Percentiles rank a stretch among this genome's conserved stretches.
phyloP scores from a whole-genome alignment of 2,888 invertebrate genomes.

The Drosophila acutilabella region DNA sequence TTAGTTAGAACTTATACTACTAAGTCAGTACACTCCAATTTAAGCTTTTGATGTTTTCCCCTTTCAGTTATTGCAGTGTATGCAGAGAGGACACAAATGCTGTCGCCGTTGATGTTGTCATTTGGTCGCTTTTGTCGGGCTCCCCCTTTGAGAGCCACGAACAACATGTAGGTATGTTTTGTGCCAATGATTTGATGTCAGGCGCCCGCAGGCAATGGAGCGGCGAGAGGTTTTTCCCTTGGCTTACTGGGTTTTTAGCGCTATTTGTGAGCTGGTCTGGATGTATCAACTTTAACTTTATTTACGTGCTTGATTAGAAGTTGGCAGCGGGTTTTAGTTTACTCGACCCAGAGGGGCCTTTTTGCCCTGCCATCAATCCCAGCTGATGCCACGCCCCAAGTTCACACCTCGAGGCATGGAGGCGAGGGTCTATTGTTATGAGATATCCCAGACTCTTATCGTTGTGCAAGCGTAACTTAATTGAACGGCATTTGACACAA shows the following conservation, averaged over 20 bases:
- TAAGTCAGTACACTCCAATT: not conserved
- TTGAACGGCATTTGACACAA: slow-evolving; percentile 79
- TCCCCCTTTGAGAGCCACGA: not conserved
- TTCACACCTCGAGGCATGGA: slow-evolving; percentile 24
- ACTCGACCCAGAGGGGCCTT: slow-evolving; percentile 22
- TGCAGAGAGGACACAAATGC: slow-evolving; percentile 38
- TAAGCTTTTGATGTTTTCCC: not conserved
- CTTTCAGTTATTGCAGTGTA: slow-evolving; percentile 17
- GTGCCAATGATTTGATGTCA: slow-evolving; percentile 68
- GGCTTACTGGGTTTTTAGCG: slow-evolving; percentile 26
- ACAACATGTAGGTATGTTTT: slow-evolving; percentile 36
- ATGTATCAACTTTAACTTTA: slow-evolving; percentile 77
- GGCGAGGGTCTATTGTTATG: slow-evolving; percentile 45
- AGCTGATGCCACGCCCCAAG: slow-evolving; percentile 31
- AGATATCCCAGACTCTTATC: slow-evolving; percentile 61
- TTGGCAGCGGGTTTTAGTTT: slow-evolving; percentile 25
- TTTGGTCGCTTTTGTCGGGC: slow-evolving; percentile 67
- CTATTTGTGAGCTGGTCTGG: slow-evolving; percentile 35
- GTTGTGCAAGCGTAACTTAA: slow-evolving; percentile 71
- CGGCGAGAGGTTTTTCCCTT: slow-evolving; percentile 4
- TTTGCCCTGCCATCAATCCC: slow-evolving; percentile 66
- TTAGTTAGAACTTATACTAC: no score
- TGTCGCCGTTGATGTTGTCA: slow-evolving; percentile 65
- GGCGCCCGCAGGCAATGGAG: slow-evolving; percentile 57
- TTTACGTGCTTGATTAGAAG: slow-evolving; percentile 80